These are phyloP conservation scores for Amphipoea oculea DNA, from an alignment of 2,888 invertebrate species.

Conservation along the genomic window DNA sequence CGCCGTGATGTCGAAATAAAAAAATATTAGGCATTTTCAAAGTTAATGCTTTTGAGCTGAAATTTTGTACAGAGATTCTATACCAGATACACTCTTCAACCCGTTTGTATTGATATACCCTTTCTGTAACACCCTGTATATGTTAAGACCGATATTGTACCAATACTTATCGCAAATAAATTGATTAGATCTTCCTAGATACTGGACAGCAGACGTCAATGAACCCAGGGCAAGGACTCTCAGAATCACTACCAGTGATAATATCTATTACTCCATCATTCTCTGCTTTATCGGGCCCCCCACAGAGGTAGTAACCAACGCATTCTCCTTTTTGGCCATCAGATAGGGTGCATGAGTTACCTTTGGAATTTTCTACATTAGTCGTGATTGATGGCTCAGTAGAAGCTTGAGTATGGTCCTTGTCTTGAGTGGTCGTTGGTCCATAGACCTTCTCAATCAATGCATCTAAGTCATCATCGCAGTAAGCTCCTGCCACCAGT, in stretches of 20 bases:
- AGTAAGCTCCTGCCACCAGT: conserved; percentile 64
- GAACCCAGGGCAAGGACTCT: neutral
- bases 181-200: neutral
- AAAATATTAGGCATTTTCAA: too few relatives aligned
- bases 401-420: neutral
- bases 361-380: neutral
- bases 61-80: too few relatives aligned
- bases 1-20: too few relatives aligned
- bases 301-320: neutral
- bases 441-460: neutral
- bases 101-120: too few relatives aligned
- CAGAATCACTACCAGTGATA: neutral
- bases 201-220: conserved; percentile 4
- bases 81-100: too few relatives aligned
- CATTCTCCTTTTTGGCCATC: neutral
- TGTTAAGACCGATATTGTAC: too few relatives aligned
- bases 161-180: too few relatives aligned
- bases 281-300: too few relatives aligned
- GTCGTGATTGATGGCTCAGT: neutral
- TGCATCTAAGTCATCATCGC: conserved; percentile 25
- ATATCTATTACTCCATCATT: neutral
- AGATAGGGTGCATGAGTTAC: neutral
- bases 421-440: neutral
- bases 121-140: too few relatives aligned
- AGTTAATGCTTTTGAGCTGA: too few relatives aligned